Percentiles rank a stretch among this genome's conserved stretches.
Conservation (phyloP, 2,888 invertebrate species). For the Perizoma affinitatum region DNA sequence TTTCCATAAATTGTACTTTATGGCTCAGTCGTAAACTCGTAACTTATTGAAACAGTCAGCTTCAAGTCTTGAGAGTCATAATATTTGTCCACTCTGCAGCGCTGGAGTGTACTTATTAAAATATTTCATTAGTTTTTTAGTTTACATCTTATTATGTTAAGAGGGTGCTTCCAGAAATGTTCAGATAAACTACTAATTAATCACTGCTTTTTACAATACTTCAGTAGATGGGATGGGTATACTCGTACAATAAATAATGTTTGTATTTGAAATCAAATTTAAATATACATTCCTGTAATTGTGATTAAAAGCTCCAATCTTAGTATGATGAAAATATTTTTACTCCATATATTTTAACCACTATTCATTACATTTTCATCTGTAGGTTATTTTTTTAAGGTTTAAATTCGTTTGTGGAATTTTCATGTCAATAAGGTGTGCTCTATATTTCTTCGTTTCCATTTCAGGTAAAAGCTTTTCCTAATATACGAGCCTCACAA, state of each 20-base stretch:
- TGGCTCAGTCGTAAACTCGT: conserved; percentile 1
- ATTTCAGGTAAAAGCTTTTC: conserved; percentile 65
- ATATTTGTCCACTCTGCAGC: conserved; percentile 46
- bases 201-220: too few species aligned
- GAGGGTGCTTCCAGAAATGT: not conserved
- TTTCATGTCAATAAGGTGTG: conserved; percentile 45
- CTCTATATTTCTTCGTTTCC: conserved; percentile 48
- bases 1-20: conserved; percentile 13
- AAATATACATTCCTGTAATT: conserved; percentile 4
- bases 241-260: not conserved
- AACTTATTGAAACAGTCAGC: too few species aligned
- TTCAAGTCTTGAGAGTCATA: conserved; percentile 13
- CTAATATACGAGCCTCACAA: conserved; percentile 54
- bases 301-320: conserved; percentile 9
- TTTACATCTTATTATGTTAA: conserved; percentile 5
- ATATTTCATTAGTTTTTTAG: conserved; percentile 53
- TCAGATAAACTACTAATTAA: too few species aligned
- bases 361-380: conserved; percentile 1
- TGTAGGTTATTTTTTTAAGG: conserved; percentile 4
- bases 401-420: conserved; percentile 7
- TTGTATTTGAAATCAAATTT: conserved; percentile 2
- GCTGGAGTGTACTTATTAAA: conserved; percentile 50
- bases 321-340: conserved; percentile 22
- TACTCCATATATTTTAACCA: conserved; percentile 8
- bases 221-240: too few species aligned